Base-by-base conservation (phyloP, 2,888 invertebrate species). In the Conus canariensis region DNA sequence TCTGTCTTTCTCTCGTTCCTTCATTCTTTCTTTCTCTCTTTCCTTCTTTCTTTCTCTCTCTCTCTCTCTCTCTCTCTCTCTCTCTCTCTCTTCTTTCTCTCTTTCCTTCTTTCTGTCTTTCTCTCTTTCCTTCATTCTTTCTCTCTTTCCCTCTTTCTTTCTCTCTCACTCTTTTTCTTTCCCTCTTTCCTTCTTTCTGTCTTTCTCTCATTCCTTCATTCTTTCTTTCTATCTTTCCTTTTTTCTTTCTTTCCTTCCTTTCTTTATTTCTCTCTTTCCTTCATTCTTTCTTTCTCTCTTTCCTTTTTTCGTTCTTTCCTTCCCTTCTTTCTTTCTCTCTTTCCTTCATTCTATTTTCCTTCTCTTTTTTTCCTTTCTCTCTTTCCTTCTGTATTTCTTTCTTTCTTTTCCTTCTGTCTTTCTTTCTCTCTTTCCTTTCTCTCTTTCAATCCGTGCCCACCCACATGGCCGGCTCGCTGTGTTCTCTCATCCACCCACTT, bases 281-380 rank as follows among this genome's bases (percentile, higher is more conserved):
- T 22, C 70, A 16, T 19, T 19, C 22, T 70, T 19, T 70, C 22
- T 22, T 22, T 70, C 70, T 70, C 19, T 4, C 70, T 70, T 22
- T 70, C 70, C 19, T 22, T 70, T 19, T 70, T 22, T 70, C 70
- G 3, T 22, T 70, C 70, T 80, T 30, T 82, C 56, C 30, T 64
- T 60, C 83, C 16, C 59, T 77, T 30, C 25, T 45, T 56, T 89
- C 56, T 59, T 64, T 90, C 86, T 30, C 86, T 86, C 77, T 86
- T 30, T 45, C 89, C 60, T n/a, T 19, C 58, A 60, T 60, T 45
- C 59, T 60, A 8, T 64, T 4, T 2, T 16, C 3, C 60, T 64
- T 64, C 1, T 64, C 4, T 3, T 4, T 64, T 64, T 4, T 64
- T 16, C 3, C 86, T 70, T 19, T 70, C 70, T 70, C 19, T 22